Base-by-base conservation (phyloP, 2,113 vertebrate species). In the Potamarius usumacintae region DNA sequence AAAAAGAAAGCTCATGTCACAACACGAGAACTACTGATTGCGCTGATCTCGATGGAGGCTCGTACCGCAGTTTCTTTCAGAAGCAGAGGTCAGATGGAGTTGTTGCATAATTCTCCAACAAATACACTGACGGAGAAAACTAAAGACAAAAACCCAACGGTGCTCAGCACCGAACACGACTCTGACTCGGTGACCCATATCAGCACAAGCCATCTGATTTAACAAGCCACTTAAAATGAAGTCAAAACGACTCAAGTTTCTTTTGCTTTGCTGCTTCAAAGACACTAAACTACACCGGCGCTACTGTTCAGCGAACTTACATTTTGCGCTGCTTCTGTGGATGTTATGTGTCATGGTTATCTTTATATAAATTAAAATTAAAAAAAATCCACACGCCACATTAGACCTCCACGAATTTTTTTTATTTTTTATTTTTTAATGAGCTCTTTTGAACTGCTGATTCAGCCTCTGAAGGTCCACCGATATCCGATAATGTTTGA, bases 101-200 rank as follows among this genome's bases (percentile, higher is more conserved):
- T 52, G 57, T 88, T 90, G 89, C 83, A 76, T 85, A 89, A 88
- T 84, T 86, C 84, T 67, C 60, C 81, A 87, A 62, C 55, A 58
- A 53, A 42, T 3, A 2, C 34, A 42, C 34, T 42, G 34, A 42
- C 34, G 2, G 34, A 42, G 34, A 42, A 42, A 42, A 42, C 34
- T 42, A 42, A 42, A 42, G 2, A 2, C 34, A 2, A 42, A 42
- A 42, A 42, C 34, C 34, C 34, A 34, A 27, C 71, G 80, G 63
- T 30, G 15, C 76, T 22, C 42, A 17, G 10, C 71, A 57, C 62
- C 88, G 82, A 85, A 88, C 78, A 72, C 50, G 82, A 78, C 72
- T 76, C 79, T 84, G 81, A 86, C 83, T 90, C 85, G 87, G 63
- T 17, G 25, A 63, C 84, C 48, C 79, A 88, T 84, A 88, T 87